phyloP scores from a whole-genome alignment of 1,140 invertebrate genomes.

The Caenorhabditis inopinata region DNA sequence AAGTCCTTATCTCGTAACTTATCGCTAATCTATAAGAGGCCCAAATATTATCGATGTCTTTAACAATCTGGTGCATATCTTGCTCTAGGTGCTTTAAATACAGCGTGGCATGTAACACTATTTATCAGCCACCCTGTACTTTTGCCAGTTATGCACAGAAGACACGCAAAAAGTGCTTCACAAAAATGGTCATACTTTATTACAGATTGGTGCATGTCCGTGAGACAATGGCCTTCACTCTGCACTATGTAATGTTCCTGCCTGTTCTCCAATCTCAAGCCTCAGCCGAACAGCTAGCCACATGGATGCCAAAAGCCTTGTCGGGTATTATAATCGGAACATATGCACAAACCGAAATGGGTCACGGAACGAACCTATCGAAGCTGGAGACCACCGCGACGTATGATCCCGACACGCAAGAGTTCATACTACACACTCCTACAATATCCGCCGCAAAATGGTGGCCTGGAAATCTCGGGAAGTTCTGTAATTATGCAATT shows the following conservation, averaged over 20 bases:
- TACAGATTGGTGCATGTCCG: slow-evolving; percentile 70
- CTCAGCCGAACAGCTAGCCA: slow-evolving; percentile 79
- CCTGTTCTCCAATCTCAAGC: slow-evolving; percentile 83
- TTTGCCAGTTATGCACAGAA: too few species aligned
- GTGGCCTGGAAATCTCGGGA: slow-evolving; percentile 74
- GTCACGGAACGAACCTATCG: slow-evolving; percentile 86
- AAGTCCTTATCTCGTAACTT: too few species aligned
- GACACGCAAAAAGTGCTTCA: too few species aligned
- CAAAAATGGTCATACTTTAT: background rate
- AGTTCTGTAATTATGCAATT: slow-evolving; percentile 85
- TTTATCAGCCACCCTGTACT: too few species aligned
- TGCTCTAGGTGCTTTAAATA: too few species aligned
- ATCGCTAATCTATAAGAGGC: too few species aligned
- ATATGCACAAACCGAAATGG: slow-evolving; percentile 91
- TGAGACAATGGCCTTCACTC: slow-evolving; percentile 78
- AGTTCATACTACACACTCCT: slow-evolving; percentile 85
- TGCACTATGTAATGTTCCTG: slow-evolving; percentile 90
- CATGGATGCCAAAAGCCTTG: slow-evolving; percentile 82
- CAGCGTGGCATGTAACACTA: too few species aligned
- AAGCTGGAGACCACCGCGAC: slow-evolving; percentile 87
- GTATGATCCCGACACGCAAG: slow-evolving; percentile 80
- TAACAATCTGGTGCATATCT: too few species aligned
- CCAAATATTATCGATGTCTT: too few species aligned
- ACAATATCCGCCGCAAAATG: slow-evolving; percentile 83
- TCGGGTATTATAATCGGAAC: slow-evolving; percentile 82